A percentile compares a stretch with the other conserved stretches of the same genome.
These are phyloP conservation scores for Entomobrya multifasciata DNA, from an alignment of 2,888 invertebrate species.

Conservation along the genomic window DNA sequence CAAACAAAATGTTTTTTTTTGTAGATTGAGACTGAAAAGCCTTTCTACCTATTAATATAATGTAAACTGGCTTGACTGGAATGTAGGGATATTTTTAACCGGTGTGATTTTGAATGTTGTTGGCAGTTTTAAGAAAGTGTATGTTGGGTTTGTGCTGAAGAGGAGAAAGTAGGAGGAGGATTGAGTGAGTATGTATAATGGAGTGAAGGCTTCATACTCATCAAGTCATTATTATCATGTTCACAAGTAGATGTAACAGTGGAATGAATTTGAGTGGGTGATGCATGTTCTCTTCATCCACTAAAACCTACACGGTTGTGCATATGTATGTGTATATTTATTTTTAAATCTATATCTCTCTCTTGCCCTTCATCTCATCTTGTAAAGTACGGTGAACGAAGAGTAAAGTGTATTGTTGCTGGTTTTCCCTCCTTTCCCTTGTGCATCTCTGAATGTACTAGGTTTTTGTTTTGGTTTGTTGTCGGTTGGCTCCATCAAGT, in stretches of 20 bases:
- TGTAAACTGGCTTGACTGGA: background rate
- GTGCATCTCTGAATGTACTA: too few relatives aligned
- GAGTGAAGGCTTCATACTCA: background rate
- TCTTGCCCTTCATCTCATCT: background rate
- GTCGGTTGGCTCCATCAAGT: slow-evolving; percentile 38
- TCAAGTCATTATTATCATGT: too few relatives aligned
- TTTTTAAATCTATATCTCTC: background rate
- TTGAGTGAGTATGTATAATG: background rate
- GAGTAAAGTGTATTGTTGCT: slow-evolving; percentile 61
- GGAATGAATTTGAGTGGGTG: background rate
- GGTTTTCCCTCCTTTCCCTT: background rate
- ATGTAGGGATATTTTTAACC: background rate
- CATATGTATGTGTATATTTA: slow-evolving; percentile 1
- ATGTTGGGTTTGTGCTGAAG: too few relatives aligned
- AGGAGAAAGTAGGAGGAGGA: background rate
- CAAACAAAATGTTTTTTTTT: slow-evolving; percentile 3
- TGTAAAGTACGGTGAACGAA: background rate
- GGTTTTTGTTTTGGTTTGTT: too few relatives aligned
- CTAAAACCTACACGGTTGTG: background rate
- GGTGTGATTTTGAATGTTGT: background rate
- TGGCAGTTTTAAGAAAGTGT: background rate
- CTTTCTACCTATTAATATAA: slow-evolving; percentile 24
- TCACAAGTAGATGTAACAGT: background rate
- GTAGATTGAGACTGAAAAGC: slow-evolving; percentile 38
- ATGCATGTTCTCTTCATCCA: background rate